Conservation (phyloP, 2,888 invertebrate genomes). For the Scaptomyza flava region DNA sequence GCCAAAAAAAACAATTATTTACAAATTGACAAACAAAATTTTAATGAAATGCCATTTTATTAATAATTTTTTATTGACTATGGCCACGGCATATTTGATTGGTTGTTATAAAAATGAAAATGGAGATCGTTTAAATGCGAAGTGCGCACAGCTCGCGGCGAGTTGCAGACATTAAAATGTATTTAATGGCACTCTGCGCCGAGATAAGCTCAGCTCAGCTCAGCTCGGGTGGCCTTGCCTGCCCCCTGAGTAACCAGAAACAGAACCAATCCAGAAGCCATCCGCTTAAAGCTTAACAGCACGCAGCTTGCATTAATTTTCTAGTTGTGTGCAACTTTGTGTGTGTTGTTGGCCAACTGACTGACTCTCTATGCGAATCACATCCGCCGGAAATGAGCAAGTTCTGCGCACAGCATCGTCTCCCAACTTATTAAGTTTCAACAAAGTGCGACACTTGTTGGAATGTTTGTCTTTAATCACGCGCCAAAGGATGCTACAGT, state of each 20-base stretch:
- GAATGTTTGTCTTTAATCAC: constrained; percentile 38
- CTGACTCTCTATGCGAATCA: constrained; percentile 44
- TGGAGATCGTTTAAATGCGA: constrained; percentile 67
- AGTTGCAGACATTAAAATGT: constrained; percentile 54
- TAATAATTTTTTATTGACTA: constrained; percentile 49
- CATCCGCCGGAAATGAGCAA: constrained; percentile 72
- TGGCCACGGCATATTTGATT: constrained; percentile 8
- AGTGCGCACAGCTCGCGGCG: constrained; percentile 27
- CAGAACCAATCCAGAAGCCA: background rate
- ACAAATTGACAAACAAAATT: constrained; percentile 22
- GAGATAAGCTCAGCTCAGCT: constrained; percentile 15
- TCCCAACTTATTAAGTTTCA: constrained; percentile 68
- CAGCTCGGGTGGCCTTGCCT: constrained; percentile 16
- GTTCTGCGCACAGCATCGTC: constrained; percentile 31
- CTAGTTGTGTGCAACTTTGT: constrained; percentile 50
- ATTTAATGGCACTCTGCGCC: constrained; percentile 50
- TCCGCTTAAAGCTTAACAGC: constrained; percentile 11
- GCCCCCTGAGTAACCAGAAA: background rate
- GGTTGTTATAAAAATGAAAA: constrained; percentile 30
- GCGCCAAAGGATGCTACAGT: constrained; percentile 36
- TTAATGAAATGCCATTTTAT: constrained; percentile 40
- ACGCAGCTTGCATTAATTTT: constrained; percentile 67
- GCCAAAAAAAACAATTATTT: constrained; percentile 14
- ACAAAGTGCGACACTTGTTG: constrained; percentile 63
- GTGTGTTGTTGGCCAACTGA: constrained; percentile 15